phyloP scores from a whole-genome alignment of 2,113 vertebrate genomes.

The Ellobius talpinus region DNA sequence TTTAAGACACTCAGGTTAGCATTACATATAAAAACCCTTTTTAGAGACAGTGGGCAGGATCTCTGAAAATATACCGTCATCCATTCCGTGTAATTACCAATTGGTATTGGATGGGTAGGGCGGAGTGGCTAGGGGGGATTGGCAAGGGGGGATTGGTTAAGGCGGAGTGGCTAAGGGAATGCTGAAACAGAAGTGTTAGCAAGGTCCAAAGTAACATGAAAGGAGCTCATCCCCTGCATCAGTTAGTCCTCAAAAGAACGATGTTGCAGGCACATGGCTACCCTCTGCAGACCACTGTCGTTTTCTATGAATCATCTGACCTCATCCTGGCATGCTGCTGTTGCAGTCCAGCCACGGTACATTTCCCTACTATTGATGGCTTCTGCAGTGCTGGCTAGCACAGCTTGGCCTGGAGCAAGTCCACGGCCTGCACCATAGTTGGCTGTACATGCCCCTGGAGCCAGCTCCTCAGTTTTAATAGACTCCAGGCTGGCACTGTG shows the following conservation, averaged over 20 bases:
- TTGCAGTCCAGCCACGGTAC: not conserved
- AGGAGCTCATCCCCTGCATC: not conserved
- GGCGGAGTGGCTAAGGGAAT: no score
- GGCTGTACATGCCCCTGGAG: not conserved
- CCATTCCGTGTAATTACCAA: not conserved
- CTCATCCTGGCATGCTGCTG: not conserved
- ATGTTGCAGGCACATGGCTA: not conserved
- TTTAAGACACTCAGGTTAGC: not conserved
- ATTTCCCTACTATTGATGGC: not conserved
- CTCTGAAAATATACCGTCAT: not conserved
- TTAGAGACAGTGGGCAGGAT: not conserved
- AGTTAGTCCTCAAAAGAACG: not conserved
- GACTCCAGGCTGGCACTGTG: not conserved
- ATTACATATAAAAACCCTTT: not conserved
- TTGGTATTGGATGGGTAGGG: not conserved
- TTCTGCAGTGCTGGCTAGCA: not conserved
- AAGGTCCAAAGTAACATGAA: not conserved
- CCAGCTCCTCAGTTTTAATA: not conserved
- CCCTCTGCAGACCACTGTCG: not conserved
- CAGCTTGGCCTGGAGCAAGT: not conserved
- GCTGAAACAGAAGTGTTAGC: not conserved
- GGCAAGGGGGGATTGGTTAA: not conserved
- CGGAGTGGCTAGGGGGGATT: not conserved
- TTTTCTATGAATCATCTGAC: not conserved
- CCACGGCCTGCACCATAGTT: not conserved